Conservation (phyloP, 1,140 invertebrate genomes). For the Muscidifurax raptorellus region DNA sequence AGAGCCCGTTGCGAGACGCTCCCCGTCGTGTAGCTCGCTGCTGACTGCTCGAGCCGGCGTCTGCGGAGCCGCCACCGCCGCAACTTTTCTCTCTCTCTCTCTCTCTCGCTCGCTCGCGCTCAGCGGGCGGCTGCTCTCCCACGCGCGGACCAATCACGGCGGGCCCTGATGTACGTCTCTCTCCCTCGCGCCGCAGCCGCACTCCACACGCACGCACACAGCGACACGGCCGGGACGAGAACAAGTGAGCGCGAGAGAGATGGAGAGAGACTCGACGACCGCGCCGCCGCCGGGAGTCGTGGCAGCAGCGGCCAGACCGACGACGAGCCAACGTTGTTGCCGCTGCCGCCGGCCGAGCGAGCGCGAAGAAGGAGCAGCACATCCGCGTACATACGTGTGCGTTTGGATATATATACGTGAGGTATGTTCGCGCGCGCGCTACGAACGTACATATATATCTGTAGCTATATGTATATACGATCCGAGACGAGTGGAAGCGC, state of each 20-base stretch:
- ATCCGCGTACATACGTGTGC: no score
- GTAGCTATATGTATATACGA: no score
- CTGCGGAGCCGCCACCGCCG: background rate
- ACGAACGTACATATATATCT: no score
- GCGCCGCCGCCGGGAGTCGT: conserved; percentile 54
- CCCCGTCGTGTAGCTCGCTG: conserved; percentile 17
- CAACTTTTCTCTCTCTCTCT: conserved; percentile 44
- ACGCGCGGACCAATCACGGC: conserved; percentile 72
- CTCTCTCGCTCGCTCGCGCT: conserved; percentile 43
- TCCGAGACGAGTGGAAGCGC: no score
- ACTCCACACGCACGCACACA: no score
- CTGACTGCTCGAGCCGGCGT: conserved; percentile 40
- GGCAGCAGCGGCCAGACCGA: conserved; percentile 13
- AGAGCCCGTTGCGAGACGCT: background rate
- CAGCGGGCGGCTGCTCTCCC: conserved; percentile 72
- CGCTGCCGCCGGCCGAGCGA: conserved; percentile 22
- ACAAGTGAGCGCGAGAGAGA: background rate
- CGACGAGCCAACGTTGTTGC: background rate
- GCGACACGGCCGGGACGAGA: conserved; percentile 43
- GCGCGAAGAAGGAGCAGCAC: background rate
- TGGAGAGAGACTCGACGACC: conserved; percentile 36
- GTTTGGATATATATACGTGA: no score
- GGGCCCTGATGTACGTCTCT: conserved; percentile 2
- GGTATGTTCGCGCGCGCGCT: no score
- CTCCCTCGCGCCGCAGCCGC: conserved; percentile 56